phyloP scores from a whole-genome alignment of 2,888 invertebrate genomes.

The Junonia oenone region DNA sequence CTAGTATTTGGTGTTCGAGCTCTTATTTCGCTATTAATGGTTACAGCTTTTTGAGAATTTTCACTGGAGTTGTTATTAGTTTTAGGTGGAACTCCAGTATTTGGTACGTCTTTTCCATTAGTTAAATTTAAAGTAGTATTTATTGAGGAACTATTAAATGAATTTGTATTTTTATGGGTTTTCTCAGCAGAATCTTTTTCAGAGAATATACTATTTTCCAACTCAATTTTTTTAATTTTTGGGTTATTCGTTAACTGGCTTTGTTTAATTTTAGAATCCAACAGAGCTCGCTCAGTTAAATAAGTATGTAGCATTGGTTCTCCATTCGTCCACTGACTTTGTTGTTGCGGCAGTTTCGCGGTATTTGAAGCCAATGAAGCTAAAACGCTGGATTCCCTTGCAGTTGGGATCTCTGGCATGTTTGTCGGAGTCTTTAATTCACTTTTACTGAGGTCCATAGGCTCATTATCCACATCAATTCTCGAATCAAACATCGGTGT shows the following conservation, averaged over 20 bases:
- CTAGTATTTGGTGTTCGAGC: constrained; percentile 40
- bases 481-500: constrained; percentile 49
- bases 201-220: constrained; percentile 47
- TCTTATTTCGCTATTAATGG: constrained; percentile 39
- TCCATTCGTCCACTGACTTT: constrained; percentile 77
- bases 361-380: constrained; percentile 82
- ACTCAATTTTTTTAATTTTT: constrained; percentile 58
- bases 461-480: constrained; percentile 72
- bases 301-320: constrained; percentile 86
- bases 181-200: constrained; percentile 40
- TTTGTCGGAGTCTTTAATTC: constrained; percentile 54
- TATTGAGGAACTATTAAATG: constrained; percentile 23
- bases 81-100: constrained; percentile 33
- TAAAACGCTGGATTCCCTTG: constrained; percentile 81
- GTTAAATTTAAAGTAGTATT: constrained; percentile 35
- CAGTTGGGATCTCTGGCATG: constrained; percentile 79
- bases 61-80: constrained; percentile 37
- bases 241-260: constrained; percentile 73
- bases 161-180: constrained; percentile 9
- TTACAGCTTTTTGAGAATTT: constrained; percentile 32
- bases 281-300: constrained; percentile 84
- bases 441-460: constrained; percentile 71
- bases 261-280: constrained; percentile 85
- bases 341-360: constrained; percentile 79
- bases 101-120: constrained; percentile 36